Base-by-base conservation (phyloP, 2,113 vertebrate species). In the Gallinago media region DNA sequence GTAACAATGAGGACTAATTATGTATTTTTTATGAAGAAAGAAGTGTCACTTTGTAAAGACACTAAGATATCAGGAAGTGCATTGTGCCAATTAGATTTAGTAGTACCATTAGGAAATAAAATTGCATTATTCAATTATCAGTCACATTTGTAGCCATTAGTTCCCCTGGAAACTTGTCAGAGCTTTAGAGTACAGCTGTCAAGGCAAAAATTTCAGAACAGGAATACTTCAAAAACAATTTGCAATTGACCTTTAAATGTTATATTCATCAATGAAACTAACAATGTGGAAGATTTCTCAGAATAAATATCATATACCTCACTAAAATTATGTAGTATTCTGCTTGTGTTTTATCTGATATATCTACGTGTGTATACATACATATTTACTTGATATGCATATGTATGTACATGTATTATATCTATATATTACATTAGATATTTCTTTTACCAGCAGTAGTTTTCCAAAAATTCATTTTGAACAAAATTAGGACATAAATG, bases 131-230 rank as follows among this genome's bases (percentile, higher is more conserved):
- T 92, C 75, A 55, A 86, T 86, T 83, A 86, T 63, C 71, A 50
- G 59, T 74, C 59, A 84, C 47, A 94, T 88, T 80, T 94, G 50
- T 50, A 85, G 89, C 86, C 77, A 87, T 88, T 88, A 90, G 82
- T 67, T 90, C 25, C 54, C 59, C 47, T 90, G 82, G 82, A 96
- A 94, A 83, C 47, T 86, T 86, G 46, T 90, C 77, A 93, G 76
- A 88, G 63, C 62, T 82, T 85, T 73, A 66, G 62, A 76, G 44
- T 82, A 59, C 74, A 88, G 59, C 55, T 85, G 50, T 83, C 40
- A 94, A 81, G 56, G 72, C 74, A 93, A 89, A 79, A 94, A 76
- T 8, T 1, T 2, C 50, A 74, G 63, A 66, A 93, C 80, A 93
- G 18, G 5, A 71, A 70, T 74, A 85, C 46, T 91, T 88, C 4